Conservation (phyloP, 2,113 vertebrate genomes). For the Gymnogyps californianus region DNA sequence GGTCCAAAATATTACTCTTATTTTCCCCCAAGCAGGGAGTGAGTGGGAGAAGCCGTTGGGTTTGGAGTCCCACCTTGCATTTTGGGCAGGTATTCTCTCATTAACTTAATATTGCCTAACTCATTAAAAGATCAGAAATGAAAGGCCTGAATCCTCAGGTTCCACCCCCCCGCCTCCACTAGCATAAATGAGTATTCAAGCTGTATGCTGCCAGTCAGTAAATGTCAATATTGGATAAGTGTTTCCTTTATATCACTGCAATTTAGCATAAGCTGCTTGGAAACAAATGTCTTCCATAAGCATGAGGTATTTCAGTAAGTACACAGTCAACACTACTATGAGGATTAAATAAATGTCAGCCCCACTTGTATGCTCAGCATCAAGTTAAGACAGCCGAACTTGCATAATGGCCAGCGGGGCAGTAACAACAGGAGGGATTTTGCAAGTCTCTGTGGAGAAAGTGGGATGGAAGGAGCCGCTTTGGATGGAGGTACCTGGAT, state of each 20-base stretch:
- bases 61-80: neutral
- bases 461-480: neutral
- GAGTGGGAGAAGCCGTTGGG: neutral
- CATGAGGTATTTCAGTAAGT: constrained; percentile 69
- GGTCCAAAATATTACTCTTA: neutral
- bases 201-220: constrained; percentile 69
- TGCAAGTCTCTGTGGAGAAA: neutral
- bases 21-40: neutral
- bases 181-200: constrained; percentile 56
- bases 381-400: constrained; percentile 3
- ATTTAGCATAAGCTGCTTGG: constrained; percentile 77
- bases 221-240: constrained; percentile 78
- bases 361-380: constrained; percentile 30
- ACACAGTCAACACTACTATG: constrained; percentile 66
- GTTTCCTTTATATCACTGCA: constrained; percentile 76
- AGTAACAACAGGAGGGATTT: neutral
- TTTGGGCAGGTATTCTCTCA: neutral
- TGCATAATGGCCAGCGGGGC: neutral
- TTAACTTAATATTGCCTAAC: neutral
- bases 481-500: neutral
- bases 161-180: neutral
- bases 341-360: constrained; percentile 76
- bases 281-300: constrained; percentile 75
- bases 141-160: neutral
- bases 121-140: neutral